Evolutionary conservation across 2,797 vertebrate genomes (phyloP), one percentile per base, ranked within the genome.

Genomic region (Neomorphus geoffroyi): DNA sequence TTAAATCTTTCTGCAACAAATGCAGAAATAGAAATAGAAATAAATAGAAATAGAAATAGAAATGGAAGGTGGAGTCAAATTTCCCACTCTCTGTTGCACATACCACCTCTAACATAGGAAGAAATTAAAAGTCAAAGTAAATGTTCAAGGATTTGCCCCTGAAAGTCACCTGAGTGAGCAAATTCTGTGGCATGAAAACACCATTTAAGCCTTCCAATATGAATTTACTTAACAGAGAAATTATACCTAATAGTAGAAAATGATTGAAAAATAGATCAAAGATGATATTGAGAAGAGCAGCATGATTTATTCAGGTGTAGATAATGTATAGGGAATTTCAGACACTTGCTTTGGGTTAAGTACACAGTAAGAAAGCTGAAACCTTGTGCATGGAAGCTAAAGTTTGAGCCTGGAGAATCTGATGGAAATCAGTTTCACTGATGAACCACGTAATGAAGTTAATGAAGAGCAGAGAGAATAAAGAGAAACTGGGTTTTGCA

Each of bases 191-290:
- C 43, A 75, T 23, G 12, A 69, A 80, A 71, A 12, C 30, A 33
- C 14, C 22, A 32, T 26, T 88, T 94, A 86, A 51, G 79, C 27
- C 26, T 81, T 86, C 32, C 48, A 58, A 26, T 35, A 51, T 4
- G 5, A 80, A 60, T 71, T 80, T 86, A 32, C 41, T 90, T 61
- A 37, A 33, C 73, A 90, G 65, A 80, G 78, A 80, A 88, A 53
- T 43, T 90, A 83, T 33, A 23, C 53, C 26, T 92, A 86, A 81
- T 93, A 92, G 71, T 53, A 94, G 57, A 86, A 28, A 41, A 46
- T 74, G 54, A 90, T 69, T 88, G 64, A 88, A 91, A 94, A 80
- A 61, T 41, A 80, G 53, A 57, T 78, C 74, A 86, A 94, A 94
- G 33, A 70, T 90, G 56, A 90, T 57, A 81, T 54, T n/a, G 66